Conservation (phyloP, 1,140 invertebrate genomes). For the Steinernema feltiae region DNA sequence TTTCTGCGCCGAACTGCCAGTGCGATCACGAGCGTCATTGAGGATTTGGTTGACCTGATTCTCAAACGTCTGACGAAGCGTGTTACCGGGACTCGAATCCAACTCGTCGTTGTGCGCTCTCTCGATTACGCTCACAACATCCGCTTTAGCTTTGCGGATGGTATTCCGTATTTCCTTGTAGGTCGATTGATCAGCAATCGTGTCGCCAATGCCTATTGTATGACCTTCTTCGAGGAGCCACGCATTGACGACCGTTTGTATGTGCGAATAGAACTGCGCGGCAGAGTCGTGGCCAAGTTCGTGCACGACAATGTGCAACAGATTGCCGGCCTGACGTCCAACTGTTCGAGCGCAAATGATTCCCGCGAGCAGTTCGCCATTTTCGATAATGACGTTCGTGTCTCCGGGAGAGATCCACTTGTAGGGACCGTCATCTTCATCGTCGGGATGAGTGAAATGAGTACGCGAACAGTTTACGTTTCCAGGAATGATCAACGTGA, state of each 20-base stretch:
- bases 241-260: constrained; percentile 97
- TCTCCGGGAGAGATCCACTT: constrained; percentile 99
- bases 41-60: constrained; percentile 92
- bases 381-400: constrained; percentile 94
- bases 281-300: constrained; percentile 95
- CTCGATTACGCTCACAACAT: constrained; percentile 98
- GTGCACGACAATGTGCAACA: constrained; percentile 93
- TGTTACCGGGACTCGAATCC: constrained; percentile 96
- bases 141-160: constrained; percentile 96
- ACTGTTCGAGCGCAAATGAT: constrained; percentile 98
- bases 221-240: constrained; percentile 95
- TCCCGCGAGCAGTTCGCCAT: constrained; percentile 81
- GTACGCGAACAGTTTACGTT: constrained; percentile 96
- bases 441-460: constrained; percentile 96
- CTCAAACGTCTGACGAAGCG: constrained; percentile 79
- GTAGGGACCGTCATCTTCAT: constrained; percentile 95
- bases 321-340: constrained; percentile 87
- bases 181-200: constrained; percentile 97
- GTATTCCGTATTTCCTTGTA: constrained; percentile 95
- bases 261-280: constrained; percentile 94
- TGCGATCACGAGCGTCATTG: constrained; percentile 99
- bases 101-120: constrained; percentile 98
- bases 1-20: constrained; percentile 96
- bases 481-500: constrained; percentile 94
- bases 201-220: constrained; percentile 84